Evolutionary conservation across 2,113 vertebrate species (phyloP).

Genomic region (Hydrochoerus hydrochaeris): DNA sequence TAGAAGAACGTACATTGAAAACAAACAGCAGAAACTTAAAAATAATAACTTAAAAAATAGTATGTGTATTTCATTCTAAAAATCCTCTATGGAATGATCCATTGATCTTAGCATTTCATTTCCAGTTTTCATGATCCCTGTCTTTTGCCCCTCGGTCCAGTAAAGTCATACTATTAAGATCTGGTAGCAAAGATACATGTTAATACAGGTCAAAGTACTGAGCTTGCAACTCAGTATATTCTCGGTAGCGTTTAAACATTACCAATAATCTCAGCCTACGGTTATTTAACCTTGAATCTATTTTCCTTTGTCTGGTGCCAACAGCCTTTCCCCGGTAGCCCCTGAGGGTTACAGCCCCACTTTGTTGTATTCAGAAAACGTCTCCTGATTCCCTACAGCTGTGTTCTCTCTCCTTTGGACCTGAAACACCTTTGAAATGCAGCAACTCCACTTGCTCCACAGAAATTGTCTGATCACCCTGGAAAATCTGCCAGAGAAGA

Average conservation of each 20-base stretch:
- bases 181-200: background rate
- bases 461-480: background rate
- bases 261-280: background rate
- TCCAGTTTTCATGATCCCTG: background rate
- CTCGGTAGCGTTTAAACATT: background rate
- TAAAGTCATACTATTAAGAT: no score
- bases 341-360: background rate
- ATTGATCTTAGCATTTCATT: background rate
- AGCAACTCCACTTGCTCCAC: no score
- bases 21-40: constrained; percentile 60
- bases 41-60: no score
- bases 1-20: constrained; percentile 53
- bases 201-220: background rate
- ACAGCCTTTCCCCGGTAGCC: rapidly evolving
- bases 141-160: rapidly evolving
- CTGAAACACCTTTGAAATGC: background rate
- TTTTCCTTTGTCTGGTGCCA: background rate
- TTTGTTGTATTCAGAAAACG: background rate
- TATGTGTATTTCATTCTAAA: background rate
- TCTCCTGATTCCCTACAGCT: background rate
- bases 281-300: background rate
- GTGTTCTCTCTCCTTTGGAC: no score
- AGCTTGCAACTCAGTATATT: background rate
- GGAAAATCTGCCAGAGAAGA: background rate
- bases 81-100: no score